Evolutionary conservation across 2,113 vertebrate species (phyloP), one percentile per base, ranked within the genome.

Genomic region (Neotoma lepida): DNA sequence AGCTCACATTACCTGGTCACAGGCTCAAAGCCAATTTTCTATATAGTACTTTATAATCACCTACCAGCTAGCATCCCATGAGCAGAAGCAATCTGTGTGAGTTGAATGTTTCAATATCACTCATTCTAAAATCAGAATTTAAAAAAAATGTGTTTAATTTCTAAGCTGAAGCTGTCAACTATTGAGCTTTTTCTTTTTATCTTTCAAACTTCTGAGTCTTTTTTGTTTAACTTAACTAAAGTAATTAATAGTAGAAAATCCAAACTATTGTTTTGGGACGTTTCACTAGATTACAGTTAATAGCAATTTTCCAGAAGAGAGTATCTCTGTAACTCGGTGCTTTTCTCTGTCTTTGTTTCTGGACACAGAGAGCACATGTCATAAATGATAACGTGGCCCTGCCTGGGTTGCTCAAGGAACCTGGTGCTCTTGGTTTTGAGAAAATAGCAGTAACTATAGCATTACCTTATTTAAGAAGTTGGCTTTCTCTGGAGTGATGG

Each of bases 41-140:
- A 71, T 61, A 15, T 30, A 35, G 61, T 76, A 80, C 35, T 85
- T 73, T 70, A 87, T 15, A 10, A 33, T 66, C 54, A 86, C 10
- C 14, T 28, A 35, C 26, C 2, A 74, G 58, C 33, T 6, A 74
- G 56, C n/a, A 35, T 3, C 7, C 41, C 15, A 73, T 13, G 7
- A 73, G 41, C 46, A 89, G 35, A 93, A 93, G 49, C 12, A 73
- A 71, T 35, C 85, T 58, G 13, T 56, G 13, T 56, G 5, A 88
- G 12, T 0, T 68, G 33, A 95, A 28, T 66, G 71, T 88, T 86
- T 94, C 44, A 96, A 85, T 82, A 6, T 30, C 90, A 46, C 28
- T 80, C 22, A 61, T 88, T 54, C 35, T 61, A 90, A 95, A 92
- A 63, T 89, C 56, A 86, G 33, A 64, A 44, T 82, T n/a, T n/a